A percentile compares a stretch with the other conserved stretches of the same genome.
Evolutionary conservation across 1,140 invertebrate species (phyloP).

Genomic region (Nixonia krombeini): DNA sequence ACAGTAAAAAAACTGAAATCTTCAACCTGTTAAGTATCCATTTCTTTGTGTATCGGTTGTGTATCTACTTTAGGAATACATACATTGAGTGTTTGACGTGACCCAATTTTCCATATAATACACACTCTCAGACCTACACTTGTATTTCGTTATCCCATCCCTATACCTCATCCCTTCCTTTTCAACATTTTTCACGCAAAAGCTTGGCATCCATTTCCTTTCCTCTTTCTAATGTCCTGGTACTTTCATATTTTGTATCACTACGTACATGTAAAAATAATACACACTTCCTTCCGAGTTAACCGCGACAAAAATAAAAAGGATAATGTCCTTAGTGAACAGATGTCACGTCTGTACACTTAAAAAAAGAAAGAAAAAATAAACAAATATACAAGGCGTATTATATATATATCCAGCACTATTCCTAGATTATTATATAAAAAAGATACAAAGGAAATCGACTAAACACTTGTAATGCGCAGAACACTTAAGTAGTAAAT

Average conservation of each 20-base stretch:
- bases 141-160: constrained; percentile 14
- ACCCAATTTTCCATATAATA: constrained; percentile 44
- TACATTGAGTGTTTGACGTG: constrained; percentile 33
- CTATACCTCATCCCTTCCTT: not conserved
- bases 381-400: too few relatives aligned
- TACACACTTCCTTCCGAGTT: not conserved
- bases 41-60: constrained; percentile 5
- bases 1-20: too few relatives aligned
- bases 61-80: constrained; percentile 24
- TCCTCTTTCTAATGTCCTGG: not conserved
- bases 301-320: not conserved
- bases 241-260: not conserved
- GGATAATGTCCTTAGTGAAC: too few relatives aligned
- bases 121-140: constrained; percentile 8
- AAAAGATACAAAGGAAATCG: too few relatives aligned
- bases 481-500: too few relatives aligned
- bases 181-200: constrained; percentile 6
- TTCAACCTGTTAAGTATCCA: too few relatives aligned
- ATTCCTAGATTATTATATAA: too few relatives aligned
- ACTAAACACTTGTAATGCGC: too few relatives aligned
- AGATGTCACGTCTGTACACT: too few relatives aligned
- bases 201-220: not conserved
- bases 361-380: too few relatives aligned
- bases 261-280: not conserved
- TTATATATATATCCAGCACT: too few relatives aligned